Evolutionary conservation across 2,888 invertebrate species (phyloP), one percentile per base, ranked within the genome.

Genomic region (Dastarcus helophoroides): DNA sequence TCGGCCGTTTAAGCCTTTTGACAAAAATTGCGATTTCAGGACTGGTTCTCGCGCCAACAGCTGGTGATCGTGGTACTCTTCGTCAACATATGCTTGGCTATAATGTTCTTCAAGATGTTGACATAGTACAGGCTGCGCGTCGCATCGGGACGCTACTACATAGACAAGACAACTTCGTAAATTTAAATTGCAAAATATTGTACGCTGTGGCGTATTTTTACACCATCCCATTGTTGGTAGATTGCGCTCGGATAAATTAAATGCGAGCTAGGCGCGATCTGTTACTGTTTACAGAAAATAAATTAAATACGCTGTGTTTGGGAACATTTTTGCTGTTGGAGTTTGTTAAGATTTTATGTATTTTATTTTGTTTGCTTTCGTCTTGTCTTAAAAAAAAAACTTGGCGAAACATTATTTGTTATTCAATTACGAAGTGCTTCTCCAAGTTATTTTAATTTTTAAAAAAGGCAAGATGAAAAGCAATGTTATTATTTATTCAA

Each of bases 21-120:
- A n/a, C n/a, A n/a, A n/a, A n/a, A n/a, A n/a, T n/a, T n/a, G n/a
- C n/a, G n/a, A n/a, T n/a, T 71, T 4, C 75, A 90, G 89, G 90
- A 90, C 75, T 91, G 91, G 91, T 86, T 91, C 68, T 86, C 89
- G 58, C 79, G 90, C 63, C 90, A 91, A 71, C 89, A 90, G 71
- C 73, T 91, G 63, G 83, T 91, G 65, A 79, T 91, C 69, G 71
- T 91, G 62, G 89, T 91, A 55, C 75, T 91, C 53, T 82, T 91
- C 69, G 80, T 89, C 70, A 91, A 91, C 71, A 81, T 91, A 68
- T 83, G 86, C 50, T 69, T 91, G 73, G 91, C 88, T 64, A 79
- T 91, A 67, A 81, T 91, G 79, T 91, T 91, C 72, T 84, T 89
- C 73, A 90, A 90, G 67, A 73, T 91, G 71, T 73, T 91, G 57